Percentiles rank a stretch among this genome's conserved stretches.
Conservation (phyloP, 2,888 invertebrate genomes). For the Chaitophorus viminalis region DNA sequence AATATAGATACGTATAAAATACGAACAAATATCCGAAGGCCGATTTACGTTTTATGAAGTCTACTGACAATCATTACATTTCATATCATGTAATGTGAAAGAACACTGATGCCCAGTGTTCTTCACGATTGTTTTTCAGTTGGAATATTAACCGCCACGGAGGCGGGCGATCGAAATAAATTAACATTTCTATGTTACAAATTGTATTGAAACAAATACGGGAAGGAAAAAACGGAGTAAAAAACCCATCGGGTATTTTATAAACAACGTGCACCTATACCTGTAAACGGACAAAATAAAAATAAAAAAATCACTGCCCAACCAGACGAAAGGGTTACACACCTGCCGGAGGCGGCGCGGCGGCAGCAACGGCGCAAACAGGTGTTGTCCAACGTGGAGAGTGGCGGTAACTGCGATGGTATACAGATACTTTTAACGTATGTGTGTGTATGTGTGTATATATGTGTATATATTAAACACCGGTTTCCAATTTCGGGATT, state of each 20-base stretch:
- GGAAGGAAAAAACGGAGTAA: not conserved
- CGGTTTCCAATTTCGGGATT: conserved; percentile 59
- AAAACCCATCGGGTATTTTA: not conserved
- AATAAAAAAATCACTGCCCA: not conserved
- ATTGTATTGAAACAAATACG: not conserved
- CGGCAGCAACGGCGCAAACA: conserved; percentile 19
- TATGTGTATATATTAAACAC: conserved; percentile 1
- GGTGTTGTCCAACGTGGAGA: conserved; percentile 44
- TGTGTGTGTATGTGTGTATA: not conserved
- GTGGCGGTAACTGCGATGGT: not conserved
- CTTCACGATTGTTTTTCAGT: conserved; percentile 23
- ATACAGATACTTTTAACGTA: not conserved
- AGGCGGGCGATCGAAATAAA: not conserved
- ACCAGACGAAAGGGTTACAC: conserved; percentile 35
- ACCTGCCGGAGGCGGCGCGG: conserved; percentile 33
- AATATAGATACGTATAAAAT: not conserved
- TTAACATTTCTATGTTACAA: not conserved
- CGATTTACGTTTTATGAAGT: conserved; percentile 15
- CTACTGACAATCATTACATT: not conserved
- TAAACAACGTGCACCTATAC: not conserved
- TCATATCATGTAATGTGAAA: too few relatives aligned
- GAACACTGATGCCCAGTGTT: not conserved
- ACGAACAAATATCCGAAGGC: conserved; percentile 2
- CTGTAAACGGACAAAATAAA: not conserved
- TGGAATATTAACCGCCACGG: not conserved